Base-by-base conservation (phyloP, 2,113 vertebrate genomes). In the Haemorhous mexicanus region DNA sequence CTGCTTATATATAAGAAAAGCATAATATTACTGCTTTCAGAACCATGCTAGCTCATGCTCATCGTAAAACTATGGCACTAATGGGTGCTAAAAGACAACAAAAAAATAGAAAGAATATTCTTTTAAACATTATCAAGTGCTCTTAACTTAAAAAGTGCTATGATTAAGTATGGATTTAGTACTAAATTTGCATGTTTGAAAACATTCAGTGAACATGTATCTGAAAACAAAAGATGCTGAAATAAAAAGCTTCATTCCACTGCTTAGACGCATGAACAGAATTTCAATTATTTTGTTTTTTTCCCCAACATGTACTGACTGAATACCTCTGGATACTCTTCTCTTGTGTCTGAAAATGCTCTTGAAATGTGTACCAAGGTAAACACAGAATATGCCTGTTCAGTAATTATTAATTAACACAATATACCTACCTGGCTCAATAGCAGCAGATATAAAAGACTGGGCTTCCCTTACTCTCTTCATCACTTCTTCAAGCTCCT, bases 401-500 rank as follows among this genome's bases (percentile, higher is more conserved):
- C 12, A 63, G 10, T 61, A 96, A 90, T 32, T 55, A 55, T 55
- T 55, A 32, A 53, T 61, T 63, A 84, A 88, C 22, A 28, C 32
- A 49, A 56, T 50, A 44, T 5, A 77, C 53, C 52, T 50, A 99
- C 99, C 99, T 98, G 99, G 99, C 81, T 99, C 99, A 91, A 99
- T 99, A 95, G 99, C 99, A 95, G 99, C 99, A 50, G 99, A 99
- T 55, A 99, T 99, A 84, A 99, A 99, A 33, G 98, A 99, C 88
- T 99, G 99, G 46, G 99, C 99, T 96, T 99, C 99, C 72, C 99
- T 98, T 52, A 99, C 99, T 91, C 99, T 98, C 97, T 99, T 99
- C 99, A 99, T 99, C 94, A 99, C 99, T 81, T 98, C 99, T 96
- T 99, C 99, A 39, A 99, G 98, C 59, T 99, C 99, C 96, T 99